Conservation (phyloP, 2,113 vertebrate species). For the Callaeas wilsoni region DNA sequence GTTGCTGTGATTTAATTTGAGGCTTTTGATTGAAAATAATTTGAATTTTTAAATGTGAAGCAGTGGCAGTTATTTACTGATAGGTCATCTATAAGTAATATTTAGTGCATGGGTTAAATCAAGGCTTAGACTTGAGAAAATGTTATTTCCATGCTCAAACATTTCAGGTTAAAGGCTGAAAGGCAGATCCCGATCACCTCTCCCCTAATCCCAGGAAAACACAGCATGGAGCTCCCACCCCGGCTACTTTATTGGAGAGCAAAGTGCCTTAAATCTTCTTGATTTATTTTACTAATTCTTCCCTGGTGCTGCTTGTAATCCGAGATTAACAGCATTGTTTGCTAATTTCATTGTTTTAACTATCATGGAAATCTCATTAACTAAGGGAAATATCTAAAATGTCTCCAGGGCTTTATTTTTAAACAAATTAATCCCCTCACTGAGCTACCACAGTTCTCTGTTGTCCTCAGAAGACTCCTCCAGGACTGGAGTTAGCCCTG, state of each 20-base stretch:
- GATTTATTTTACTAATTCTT: slow-evolving; percentile 30
- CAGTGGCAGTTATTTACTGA: background rate
- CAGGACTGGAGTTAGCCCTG: background rate
- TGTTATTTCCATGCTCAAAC: background rate
- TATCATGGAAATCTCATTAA: slow-evolving; percentile 60
- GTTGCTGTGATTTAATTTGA: background rate
- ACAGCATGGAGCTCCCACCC: fast-evolving
- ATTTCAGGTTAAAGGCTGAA: background rate
- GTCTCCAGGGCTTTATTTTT: background rate
- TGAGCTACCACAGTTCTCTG: background rate
- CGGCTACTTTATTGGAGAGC: background rate
- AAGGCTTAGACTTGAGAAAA: background rate
- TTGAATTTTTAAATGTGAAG: background rate
- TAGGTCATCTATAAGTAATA: background rate
- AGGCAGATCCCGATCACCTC: background rate
- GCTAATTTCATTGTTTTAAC: slow-evolving; percentile 15
- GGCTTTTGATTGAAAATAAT: background rate
- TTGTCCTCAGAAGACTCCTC: background rate
- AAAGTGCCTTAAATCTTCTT: slow-evolving; percentile 23
- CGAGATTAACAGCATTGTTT: slow-evolving; percentile 41
- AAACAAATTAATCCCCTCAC: background rate
- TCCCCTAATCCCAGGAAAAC: background rate
- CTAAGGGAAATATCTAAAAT: slow-evolving; percentile 22
- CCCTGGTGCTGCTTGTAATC: slow-evolving; percentile 31
- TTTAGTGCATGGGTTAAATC: background rate